phyloP scores from a whole-genome alignment of 2,113 vertebrate species.

The Agelaius phoeniceus region DNA sequence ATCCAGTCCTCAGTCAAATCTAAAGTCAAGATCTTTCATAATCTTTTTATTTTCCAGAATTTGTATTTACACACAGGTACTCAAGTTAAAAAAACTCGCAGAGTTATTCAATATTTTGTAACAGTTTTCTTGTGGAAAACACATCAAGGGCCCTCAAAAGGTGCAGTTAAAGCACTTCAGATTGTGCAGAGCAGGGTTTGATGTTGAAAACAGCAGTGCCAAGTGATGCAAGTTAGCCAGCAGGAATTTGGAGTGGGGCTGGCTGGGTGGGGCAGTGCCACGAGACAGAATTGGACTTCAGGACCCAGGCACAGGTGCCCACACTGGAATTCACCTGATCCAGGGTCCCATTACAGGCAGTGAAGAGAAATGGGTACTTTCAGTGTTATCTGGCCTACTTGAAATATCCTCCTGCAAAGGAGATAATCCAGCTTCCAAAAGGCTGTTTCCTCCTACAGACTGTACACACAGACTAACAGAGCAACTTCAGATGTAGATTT shows the following conservation, averaged over 20 bases:
- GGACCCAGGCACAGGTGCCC: not conserved
- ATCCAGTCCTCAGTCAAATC: not conserved
- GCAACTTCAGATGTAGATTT: not conserved
- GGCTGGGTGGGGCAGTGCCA: not conserved
- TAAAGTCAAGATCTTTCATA: not conserved
- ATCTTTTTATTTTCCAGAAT: not conserved
- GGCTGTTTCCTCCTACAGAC: not conserved
- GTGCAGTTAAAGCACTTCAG: not conserved
- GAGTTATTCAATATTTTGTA: not conserved
- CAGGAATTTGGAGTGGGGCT: not conserved
- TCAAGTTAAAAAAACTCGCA: not conserved
- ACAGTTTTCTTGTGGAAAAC: not conserved
- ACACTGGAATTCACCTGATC: not conserved
- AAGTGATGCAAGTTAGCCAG: not conserved
- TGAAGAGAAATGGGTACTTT: not conserved
- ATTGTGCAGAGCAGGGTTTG: not conserved
- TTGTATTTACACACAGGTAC: not conserved
- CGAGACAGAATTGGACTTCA: not conserved
- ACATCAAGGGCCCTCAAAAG: not conserved
- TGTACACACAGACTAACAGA: not conserved
- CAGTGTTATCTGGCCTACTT: not conserved
- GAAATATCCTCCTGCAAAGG: not conserved
- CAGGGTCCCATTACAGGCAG: accelerated
- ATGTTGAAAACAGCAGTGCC: not conserved
- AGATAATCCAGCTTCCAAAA: not conserved